Evolutionary conservation across 2,888 invertebrate species (phyloP).

Genomic region (Pseudococcus viburni): DNA sequence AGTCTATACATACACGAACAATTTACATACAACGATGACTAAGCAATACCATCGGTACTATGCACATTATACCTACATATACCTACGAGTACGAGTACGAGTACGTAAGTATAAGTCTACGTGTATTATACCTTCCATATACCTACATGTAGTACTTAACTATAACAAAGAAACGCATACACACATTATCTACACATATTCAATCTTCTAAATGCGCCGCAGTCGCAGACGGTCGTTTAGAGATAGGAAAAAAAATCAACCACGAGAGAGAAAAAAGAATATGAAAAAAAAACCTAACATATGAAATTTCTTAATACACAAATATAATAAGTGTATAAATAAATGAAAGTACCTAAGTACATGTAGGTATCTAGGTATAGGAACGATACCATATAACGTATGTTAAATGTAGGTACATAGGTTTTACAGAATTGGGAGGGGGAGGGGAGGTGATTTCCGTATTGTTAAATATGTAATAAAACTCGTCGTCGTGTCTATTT

Average conservation of each 20-base stretch:
- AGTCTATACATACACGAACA: slow-evolving; percentile 12
- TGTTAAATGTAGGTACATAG: too few relatives aligned
- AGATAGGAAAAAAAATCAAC: not conserved
- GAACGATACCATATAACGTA: too few relatives aligned
- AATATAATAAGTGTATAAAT: too few relatives aligned
- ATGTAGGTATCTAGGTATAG: not conserved
- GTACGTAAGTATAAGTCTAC: not conserved
- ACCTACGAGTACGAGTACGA: not conserved
- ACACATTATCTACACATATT: slow-evolving; percentile 39
- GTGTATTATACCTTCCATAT: not conserved
- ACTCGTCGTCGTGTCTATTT: not conserved
- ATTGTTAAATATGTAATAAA: slow-evolving; percentile 16
- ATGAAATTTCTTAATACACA: not conserved
- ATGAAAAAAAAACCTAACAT: not conserved
- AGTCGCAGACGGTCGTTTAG: not conserved
- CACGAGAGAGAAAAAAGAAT: not conserved
- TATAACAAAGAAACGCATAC: not conserved
- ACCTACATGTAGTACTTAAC: not conserved
- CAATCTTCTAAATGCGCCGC: slow-evolving; percentile 30
- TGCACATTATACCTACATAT: not conserved
- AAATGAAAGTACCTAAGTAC: not conserved
- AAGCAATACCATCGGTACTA: slow-evolving; percentile 25
- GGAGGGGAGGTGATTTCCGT: slow-evolving; percentile 10
- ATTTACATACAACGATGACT: slow-evolving; percentile 47
- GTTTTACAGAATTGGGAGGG: too few relatives aligned